Base-by-base conservation (phyloP, 2,113 vertebrate species). In the Atlantisia rogersi region DNA sequence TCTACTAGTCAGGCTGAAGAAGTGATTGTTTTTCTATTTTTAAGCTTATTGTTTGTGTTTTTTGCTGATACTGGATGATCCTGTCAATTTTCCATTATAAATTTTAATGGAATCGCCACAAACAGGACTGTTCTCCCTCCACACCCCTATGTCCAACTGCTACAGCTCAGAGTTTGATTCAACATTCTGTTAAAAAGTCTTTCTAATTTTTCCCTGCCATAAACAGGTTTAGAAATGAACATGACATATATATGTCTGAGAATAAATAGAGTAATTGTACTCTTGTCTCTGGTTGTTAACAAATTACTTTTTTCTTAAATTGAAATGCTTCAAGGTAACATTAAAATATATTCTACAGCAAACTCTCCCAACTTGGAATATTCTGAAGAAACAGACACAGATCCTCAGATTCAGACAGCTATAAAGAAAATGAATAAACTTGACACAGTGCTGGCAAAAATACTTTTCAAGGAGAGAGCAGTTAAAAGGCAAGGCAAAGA, bases 401-500 rank as follows among this genome's bases (percentile, higher is more conserved):
- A 98, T 93, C 82, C 82, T 70, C 88, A 97, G 31, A 96, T 99
- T 79, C 97, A 97, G 94, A 96, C 93, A 89, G 99, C 99, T 70
- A 82, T 98, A 64, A 92, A 96, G 87, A 98, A 98, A 97, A 99
- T 99, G 98, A 98, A 97, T 87, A 97, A 89, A 91, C 98, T 99
- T 59, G 99, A 99, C 94, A 96, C 96, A 91, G 97, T 99, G 87
- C 86, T 99, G 92, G 92, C 95, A 94, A 95, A 96, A 84, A 98
- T 87, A 92, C 94, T 82, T 79, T 64, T 78, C 32, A 98, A 96
- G 90, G 98, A 99, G 97, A 99, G 95, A 96, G 95, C 98, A 95
- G 85, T 98, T 92, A 99, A 98, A 96, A 97, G 96, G 64, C 97
- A 98, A 97, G 97, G 98, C 65, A 97, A 97, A 95, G 98, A 98